These are phyloP conservation scores for Astropecten irregularis DNA, from an alignment of 53 echinoderm and acorn worm species.

Conservation along the genomic window DNA sequence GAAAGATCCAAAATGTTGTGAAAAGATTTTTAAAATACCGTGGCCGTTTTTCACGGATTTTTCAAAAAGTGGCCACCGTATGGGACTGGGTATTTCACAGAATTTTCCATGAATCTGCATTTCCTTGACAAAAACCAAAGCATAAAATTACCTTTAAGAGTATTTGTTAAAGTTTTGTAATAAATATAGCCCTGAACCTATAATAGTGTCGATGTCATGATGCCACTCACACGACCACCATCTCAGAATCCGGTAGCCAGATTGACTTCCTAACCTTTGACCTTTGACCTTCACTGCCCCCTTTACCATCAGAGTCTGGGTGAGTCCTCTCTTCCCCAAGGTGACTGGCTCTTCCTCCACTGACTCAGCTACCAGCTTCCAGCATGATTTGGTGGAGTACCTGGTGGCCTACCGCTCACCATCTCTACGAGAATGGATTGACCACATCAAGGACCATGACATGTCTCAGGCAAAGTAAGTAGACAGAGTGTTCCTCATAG, in stretches of 20 bases:
- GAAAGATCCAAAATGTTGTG: too few species aligned
- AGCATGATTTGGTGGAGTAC: conserved; percentile 81
- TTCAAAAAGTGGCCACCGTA: too few species aligned
- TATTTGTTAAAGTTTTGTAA: neutral
- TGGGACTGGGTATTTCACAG: too few species aligned
- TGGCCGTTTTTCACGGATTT: too few species aligned
- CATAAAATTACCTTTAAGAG: too few species aligned
- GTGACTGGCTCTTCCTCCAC: conserved; percentile 18
- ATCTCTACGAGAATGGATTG: conserved; percentile 75
- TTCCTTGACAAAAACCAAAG: too few species aligned
- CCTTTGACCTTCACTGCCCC: neutral
- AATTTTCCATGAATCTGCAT: too few species aligned
- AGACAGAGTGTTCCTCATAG: too few species aligned
- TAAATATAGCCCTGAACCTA: neutral
- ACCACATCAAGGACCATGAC: conserved; percentile 82
- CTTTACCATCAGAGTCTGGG: conserved; percentile 72
- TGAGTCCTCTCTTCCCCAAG: conserved; percentile 94
- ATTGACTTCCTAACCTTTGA: neutral
- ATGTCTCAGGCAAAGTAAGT: conserved; percentile 85
- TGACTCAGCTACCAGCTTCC: conserved; percentile 77
- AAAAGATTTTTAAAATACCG: too few species aligned
- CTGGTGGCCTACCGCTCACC: conserved; percentile 74
- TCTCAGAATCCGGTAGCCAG: too few species aligned
- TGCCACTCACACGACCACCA: too few species aligned
- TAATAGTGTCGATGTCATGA: too few species aligned